Evolutionary conservation across 2,113 vertebrate genomes (phyloP).

Genomic region (Equus przewalskii): DNA sequence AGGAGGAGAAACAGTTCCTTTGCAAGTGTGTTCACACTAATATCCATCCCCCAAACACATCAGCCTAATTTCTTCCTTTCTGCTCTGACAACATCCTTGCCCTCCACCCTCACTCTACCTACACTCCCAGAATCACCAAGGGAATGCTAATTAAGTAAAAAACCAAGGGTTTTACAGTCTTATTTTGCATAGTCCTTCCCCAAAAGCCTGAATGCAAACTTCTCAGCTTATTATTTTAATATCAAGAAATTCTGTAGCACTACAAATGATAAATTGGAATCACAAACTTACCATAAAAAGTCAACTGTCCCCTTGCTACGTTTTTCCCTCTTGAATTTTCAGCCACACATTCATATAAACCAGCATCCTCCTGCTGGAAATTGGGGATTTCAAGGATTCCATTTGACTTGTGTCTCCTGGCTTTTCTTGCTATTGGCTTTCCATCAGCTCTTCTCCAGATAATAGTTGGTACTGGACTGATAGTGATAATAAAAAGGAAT

Average conservation of each 20-base stretch:
- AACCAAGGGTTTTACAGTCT: background rate
- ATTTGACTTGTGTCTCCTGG: constrained; percentile 93
- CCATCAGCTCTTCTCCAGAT: constrained; percentile 94
- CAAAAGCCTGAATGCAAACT: background rate
- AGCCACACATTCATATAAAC: constrained; percentile 95
- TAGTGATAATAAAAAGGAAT: background rate
- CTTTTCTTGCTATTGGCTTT: constrained; percentile 93
- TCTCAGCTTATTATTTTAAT: background rate
- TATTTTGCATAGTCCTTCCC: background rate
- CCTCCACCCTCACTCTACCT: background rate
- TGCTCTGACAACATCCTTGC: constrained; percentile 47
- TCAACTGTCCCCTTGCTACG: constrained; percentile 95
- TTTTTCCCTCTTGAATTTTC: constrained; percentile 97
- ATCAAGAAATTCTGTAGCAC: background rate
- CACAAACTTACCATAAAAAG: constrained; percentile 94
- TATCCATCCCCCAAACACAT: background rate
- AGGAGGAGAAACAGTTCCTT: background rate
- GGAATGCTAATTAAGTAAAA: constrained; percentile 46
- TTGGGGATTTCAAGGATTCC: constrained; percentile 97
- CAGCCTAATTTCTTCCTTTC: constrained; percentile 70
- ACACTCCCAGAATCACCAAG: background rate
- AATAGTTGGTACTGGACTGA: constrained; percentile 95
- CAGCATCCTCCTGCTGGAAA: constrained; percentile 97
- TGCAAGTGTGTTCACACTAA: constrained; percentile 41
- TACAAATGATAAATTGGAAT: rapidly evolving